phyloP scores from a whole-genome alignment of 2,888 invertebrate species.

The Lymantria monacha region DNA sequence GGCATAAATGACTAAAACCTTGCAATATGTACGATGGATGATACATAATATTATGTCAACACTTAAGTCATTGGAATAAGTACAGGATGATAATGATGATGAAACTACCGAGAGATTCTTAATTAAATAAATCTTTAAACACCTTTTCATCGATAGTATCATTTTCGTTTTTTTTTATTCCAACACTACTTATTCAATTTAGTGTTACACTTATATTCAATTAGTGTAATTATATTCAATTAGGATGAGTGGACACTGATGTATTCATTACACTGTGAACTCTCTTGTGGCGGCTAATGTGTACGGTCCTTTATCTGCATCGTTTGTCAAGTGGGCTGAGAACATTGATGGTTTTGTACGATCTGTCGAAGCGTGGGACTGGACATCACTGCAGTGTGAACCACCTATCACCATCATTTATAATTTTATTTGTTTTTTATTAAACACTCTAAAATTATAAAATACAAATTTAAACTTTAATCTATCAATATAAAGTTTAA shows the following conservation, averaged over 20 bases:
- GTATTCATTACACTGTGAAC: slow-evolving; percentile 1
- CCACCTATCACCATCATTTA: slow-evolving; percentile 64
- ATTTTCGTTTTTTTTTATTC: not conserved
- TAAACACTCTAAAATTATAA: slow-evolving; percentile 40
- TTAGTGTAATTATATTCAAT: slow-evolving; percentile 4
- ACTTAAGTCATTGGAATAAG: too few species aligned
- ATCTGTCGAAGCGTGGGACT: slow-evolving; percentile 58
- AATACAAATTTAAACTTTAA: slow-evolving; percentile 22
- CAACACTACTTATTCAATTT: not conserved
- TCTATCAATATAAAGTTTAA: slow-evolving; percentile 25
- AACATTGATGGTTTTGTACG: slow-evolving; percentile 39
- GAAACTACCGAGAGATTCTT: too few species aligned
- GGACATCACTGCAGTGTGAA: slow-evolving; percentile 60
- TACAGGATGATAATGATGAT: too few species aligned
- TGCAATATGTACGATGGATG: too few species aligned
- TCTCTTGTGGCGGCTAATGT: slow-evolving; percentile 11
- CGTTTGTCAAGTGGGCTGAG: slow-evolving; percentile 52
- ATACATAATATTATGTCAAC: too few species aligned
- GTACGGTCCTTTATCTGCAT: slow-evolving; percentile 23
- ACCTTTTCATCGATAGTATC: not conserved
- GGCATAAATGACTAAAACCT: too few species aligned
- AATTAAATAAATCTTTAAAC: too few species aligned
- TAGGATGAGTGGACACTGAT: slow-evolving; percentile 4
- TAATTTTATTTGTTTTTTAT: slow-evolving; percentile 66
- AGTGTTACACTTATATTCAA: too few species aligned